A percentile compares a stretch with the other conserved stretches of the same genome.
Evolutionary conservation across 2,113 vertebrate genomes (phyloP).

Genomic region (Aegithalos caudatus): DNA sequence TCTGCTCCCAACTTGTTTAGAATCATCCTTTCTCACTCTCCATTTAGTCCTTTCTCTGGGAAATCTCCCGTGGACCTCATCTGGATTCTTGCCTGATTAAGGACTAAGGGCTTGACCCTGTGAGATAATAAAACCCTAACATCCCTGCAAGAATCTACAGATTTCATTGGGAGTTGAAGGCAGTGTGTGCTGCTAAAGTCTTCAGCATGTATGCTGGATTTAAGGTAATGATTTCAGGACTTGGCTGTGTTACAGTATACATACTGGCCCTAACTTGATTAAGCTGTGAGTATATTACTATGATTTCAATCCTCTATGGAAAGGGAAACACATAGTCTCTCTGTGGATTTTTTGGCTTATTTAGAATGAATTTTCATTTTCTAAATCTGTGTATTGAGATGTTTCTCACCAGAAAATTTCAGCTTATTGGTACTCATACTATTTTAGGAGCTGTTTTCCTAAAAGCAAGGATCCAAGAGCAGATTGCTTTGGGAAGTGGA

Average conservation of each 20-base stretch:
- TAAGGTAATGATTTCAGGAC: slow-evolving; percentile 38
- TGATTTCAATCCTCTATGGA: slow-evolving; percentile 10
- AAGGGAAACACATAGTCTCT: not conserved
- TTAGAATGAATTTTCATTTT: slow-evolving; percentile 41
- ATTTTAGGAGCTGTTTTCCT: not conserved
- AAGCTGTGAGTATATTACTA: slow-evolving; percentile 14
- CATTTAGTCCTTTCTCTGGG: slow-evolving; percentile 31
- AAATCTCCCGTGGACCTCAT: not conserved
- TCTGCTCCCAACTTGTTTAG: slow-evolving; percentile 30
- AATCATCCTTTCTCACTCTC: slow-evolving; percentile 36
- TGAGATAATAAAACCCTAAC: slow-evolving; percentile 28
- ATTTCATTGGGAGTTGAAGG: slow-evolving; percentile 2
- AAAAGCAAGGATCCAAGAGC: not conserved
- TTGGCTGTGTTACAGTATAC: slow-evolving; percentile 25
- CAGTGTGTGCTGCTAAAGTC: not conserved
- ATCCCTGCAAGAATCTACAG: not conserved
- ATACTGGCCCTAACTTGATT: slow-evolving; percentile 45
- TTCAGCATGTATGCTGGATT: not conserved
- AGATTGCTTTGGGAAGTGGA: not conserved
- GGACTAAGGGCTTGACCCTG: slow-evolving; percentile 20
- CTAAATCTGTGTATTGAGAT: not conserved
- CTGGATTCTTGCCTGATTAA: slow-evolving; percentile 47
- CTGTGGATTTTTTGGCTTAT: slow-evolving; percentile 32
- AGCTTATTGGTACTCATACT: not conserved
- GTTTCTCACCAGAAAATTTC: not conserved